phyloP scores from a whole-genome alignment of 2,113 vertebrate genomes.

The Phalacrocorax brasilianus region DNA sequence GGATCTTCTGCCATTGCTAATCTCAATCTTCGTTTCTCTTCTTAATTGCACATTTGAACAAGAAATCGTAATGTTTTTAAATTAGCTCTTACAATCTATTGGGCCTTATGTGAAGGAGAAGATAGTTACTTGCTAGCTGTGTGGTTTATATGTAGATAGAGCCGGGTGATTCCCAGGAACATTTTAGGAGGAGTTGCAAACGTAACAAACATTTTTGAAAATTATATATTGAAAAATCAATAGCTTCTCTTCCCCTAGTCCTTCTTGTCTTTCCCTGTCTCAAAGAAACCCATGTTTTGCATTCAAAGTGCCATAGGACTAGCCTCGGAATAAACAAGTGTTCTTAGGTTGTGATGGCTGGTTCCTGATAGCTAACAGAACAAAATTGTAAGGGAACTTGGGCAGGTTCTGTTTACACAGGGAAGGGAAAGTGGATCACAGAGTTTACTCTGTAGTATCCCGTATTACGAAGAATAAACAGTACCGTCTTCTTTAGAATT shows the following conservation, averaged over 20 bases:
- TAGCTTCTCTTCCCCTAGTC: neutral
- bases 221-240: neutral
- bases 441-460: neutral
- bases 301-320: neutral
- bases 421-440: neutral
- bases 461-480: neutral
- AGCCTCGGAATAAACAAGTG: neutral
- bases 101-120: neutral
- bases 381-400: neutral
- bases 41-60: constrained; percentile 50
- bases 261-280: neutral
- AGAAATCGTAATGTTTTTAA: constrained; percentile 31
- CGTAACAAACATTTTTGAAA: neutral
- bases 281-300: neutral
- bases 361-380: neutral
- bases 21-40: constrained; percentile 53
- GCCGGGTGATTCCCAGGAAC: neutral
- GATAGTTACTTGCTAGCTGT: neutral
- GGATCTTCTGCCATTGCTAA: constrained; percentile 31
- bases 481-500: neutral
- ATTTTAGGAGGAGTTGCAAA: neutral
- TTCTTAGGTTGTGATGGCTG: neutral
- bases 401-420: neutral
- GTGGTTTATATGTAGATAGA: neutral
- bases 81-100: constrained; percentile 29